Evolutionary conservation across 1,140 invertebrate genomes (phyloP).

Genomic region (Drosophila pallidifrons): DNA sequence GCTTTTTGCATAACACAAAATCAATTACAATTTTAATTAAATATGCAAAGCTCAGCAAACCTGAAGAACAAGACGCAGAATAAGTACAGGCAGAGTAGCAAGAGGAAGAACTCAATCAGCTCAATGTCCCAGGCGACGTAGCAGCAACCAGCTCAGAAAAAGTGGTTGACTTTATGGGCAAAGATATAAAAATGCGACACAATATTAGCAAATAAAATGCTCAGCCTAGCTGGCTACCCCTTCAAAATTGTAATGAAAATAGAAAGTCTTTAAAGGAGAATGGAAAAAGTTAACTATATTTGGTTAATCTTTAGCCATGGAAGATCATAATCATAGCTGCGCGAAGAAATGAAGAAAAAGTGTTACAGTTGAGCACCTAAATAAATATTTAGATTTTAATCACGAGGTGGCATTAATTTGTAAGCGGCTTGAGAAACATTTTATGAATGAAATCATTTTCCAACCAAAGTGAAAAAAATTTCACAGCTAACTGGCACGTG

Average conservation of each 20-base stretch:
- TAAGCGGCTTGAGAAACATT: conserved; percentile 1
- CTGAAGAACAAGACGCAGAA: conserved; percentile 31
- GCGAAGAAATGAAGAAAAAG: not conserved
- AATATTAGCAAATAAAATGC: conserved; percentile 2
- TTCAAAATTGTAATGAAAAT: not conserved
- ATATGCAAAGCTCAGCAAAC: conserved; percentile 73
- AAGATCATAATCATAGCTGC: not conserved
- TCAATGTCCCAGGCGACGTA: conserved; percentile 54
- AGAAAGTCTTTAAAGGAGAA: not conserved
- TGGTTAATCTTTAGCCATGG: not conserved
- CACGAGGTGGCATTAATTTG: not conserved
- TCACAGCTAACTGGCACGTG: conserved; percentile 13
- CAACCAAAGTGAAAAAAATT: not conserved
- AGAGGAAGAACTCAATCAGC: conserved; percentile 68
- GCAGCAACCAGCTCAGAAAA: conserved; percentile 29
- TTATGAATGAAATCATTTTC: conserved; percentile 2
- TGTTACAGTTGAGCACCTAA: not conserved
- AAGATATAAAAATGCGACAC: conserved; percentile 29
- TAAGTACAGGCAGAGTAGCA: conserved; percentile 10
- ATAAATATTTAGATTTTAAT: conserved; percentile 5
- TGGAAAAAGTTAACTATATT: not conserved
- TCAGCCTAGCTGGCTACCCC: conserved; percentile 1
- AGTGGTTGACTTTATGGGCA: conserved; percentile 16
- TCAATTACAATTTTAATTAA: conserved; percentile 82
- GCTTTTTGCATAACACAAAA: conserved; percentile 81